phyloP scores from a whole-genome alignment of 2,888 invertebrate genomes.

The Acrocera orbiculus region DNA sequence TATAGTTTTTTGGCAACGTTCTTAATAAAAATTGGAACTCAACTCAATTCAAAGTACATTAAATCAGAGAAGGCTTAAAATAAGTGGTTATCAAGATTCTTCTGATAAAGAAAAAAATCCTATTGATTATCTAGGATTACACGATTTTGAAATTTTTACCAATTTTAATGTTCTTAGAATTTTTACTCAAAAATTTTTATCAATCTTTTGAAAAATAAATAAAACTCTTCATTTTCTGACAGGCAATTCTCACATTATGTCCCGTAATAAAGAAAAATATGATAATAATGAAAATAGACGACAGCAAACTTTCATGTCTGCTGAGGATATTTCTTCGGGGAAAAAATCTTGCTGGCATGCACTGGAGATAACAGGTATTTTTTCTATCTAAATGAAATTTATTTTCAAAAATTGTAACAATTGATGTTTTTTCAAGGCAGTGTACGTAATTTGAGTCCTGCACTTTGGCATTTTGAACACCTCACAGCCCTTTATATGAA shows the following conservation, averaged over 20 bases:
- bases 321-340: conserved; percentile 81
- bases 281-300: conserved; percentile 63
- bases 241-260: conserved; percentile 37
- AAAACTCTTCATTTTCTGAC: too few species aligned
- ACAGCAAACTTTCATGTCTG: conserved; percentile 79
- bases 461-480: conserved; percentile 79
- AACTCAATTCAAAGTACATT: too few species aligned
- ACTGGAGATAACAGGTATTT: conserved; percentile 61
- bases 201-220: too few species aligned
- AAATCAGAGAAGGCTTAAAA: too few species aligned
- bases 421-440: conserved; percentile 45
- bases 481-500: conserved; percentile 89
- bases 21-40: too few species aligned
- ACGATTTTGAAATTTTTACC: too few species aligned
- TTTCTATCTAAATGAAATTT: background rate
- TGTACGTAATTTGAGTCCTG: conserved; percentile 84
- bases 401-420: conserved; percentile 10
- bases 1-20: too few species aligned
- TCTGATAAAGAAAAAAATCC: too few species aligned
- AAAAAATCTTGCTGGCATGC: conserved; percentile 87
- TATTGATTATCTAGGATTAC: too few species aligned
- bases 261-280: conserved; percentile 78
- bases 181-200: too few species aligned
- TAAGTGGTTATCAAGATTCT: too few species aligned
- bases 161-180: too few species aligned